Evolutionary conservation across 2,113 vertebrate genomes (phyloP).

Genomic region (Cichladusa arquata): DNA sequence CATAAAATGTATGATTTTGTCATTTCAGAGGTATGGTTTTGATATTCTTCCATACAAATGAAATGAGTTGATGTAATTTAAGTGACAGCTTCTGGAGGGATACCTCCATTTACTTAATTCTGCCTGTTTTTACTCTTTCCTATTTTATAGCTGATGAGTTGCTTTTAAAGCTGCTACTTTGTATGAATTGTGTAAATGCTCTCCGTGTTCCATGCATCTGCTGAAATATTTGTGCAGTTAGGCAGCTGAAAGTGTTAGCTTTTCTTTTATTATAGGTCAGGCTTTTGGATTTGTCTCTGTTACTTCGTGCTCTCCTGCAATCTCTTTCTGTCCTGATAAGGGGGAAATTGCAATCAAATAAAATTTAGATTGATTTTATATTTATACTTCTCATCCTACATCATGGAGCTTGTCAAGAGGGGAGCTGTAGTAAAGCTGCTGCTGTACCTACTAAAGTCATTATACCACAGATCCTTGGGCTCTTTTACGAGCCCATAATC

Average conservation of each 20-base stretch:
- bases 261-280: background rate
- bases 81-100: background rate
- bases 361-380: conserved; percentile 58
- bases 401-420: conserved; percentile 2
- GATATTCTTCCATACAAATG: background rate
- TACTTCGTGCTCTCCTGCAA: background rate
- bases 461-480: conserved; percentile 25
- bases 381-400: conserved; percentile 11
- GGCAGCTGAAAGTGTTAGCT: background rate
- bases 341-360: conserved; percentile 25
- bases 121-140: background rate
- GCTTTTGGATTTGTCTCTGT: background rate
- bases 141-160: background rate
- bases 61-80: background rate
- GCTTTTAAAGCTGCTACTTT: conserved; percentile 21
- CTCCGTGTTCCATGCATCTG: background rate
- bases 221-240: background rate
- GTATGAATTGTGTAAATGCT: background rate
- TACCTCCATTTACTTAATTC: background rate
- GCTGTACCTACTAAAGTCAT: conserved; percentile 41
- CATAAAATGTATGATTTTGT: background rate
- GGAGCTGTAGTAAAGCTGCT: background rate
- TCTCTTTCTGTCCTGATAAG: background rate
- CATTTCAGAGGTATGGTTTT: background rate
- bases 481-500: conserved; percentile 71